Evolutionary conservation across 2,113 vertebrate genomes (phyloP), one percentile per base, ranked within the genome.

Genomic region (Melanocharis versteri): DNA sequence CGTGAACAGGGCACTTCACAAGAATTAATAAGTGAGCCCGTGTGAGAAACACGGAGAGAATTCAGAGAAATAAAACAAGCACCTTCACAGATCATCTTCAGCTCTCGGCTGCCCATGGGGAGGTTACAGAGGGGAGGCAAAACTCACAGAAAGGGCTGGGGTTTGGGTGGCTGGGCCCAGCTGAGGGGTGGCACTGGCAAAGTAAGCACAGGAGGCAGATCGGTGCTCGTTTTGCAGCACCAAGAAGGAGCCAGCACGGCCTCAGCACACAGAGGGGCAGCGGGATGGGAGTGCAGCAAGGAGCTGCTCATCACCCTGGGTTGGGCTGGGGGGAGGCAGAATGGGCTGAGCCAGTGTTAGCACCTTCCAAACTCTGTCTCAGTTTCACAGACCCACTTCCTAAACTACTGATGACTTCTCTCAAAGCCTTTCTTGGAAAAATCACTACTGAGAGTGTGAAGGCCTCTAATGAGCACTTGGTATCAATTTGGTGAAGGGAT

Each of bases 201-300:
- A 33, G 13, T 23, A 44, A 54, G 20, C 2, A 2, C 26, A 51
- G 4, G 17, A 27, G 33, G 15, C 28, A 66, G 31, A 54, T 42
- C 30, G 21, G 26, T 0, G 1, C 40, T 83, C 44, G 39, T 80
- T 94, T 27, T 60, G 62, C 26, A 69, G 56, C 16, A 24, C 31
- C 7, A 2, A 48, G 71, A 48, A 57, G 56, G 24, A 30, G 26
- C 24, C 22, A 30, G 40, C 6, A 4, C 2, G 11, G 40, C 22
- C 75, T 69, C 69, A 65, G 69, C 27, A 30, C 10, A 10, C 27
- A 5, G 33, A 40, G 51, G 35, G 54, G 70, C 2, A 13, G 33
- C 0, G 0, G 51, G 48, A 15, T 13, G 26, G 28, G 33, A 54
- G 47, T 0, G 1, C 20, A 57, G 20, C 1, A 2, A 45, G 33